phyloP scores from a whole-genome alignment of 2,113 vertebrate genomes.

The Tautogolabrus adspersus region DNA sequence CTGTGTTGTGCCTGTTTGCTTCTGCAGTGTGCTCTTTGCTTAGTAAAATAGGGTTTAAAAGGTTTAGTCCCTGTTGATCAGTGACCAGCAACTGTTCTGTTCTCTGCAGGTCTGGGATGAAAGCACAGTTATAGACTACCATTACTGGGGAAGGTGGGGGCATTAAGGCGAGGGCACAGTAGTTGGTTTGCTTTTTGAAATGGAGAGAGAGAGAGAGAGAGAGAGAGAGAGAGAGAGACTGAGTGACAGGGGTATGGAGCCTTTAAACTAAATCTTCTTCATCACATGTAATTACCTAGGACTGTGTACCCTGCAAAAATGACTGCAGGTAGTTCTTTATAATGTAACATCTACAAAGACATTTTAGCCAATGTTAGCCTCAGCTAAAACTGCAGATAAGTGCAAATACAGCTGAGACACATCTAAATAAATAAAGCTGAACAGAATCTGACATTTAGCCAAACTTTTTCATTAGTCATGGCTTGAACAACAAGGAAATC shows the following conservation, averaged over 20 bases:
- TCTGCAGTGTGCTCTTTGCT: neutral
- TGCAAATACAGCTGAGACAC: neutral
- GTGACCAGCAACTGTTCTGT: neutral
- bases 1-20: constrained; percentile 3
- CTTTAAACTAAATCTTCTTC: constrained; percentile 1
- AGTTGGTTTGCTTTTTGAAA: neutral
- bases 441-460: too few species aligned
- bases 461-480: too few species aligned
- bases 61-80: neutral
- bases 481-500: neutral
- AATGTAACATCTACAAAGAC: neutral
- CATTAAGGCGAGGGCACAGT: neutral
- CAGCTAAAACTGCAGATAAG: neutral
- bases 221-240: neutral
- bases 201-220: neutral
- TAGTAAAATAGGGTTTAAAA: neutral
- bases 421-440: too few species aligned
- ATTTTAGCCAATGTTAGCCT: too few species aligned
- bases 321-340: neutral
- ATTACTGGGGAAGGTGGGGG: neutral
- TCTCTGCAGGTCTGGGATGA: constrained; percentile 53
- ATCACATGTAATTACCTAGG: constrained; percentile 33
- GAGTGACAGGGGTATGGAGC: neutral
- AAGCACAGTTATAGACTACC: constrained; percentile 38
- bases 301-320: constrained; percentile 1